Percentiles rank a stretch among this genome's conserved stretches.
Evolutionary conservation across 1,140 invertebrate genomes (phyloP).

Genomic region (honey bee (Apis mellifera)): DNA sequence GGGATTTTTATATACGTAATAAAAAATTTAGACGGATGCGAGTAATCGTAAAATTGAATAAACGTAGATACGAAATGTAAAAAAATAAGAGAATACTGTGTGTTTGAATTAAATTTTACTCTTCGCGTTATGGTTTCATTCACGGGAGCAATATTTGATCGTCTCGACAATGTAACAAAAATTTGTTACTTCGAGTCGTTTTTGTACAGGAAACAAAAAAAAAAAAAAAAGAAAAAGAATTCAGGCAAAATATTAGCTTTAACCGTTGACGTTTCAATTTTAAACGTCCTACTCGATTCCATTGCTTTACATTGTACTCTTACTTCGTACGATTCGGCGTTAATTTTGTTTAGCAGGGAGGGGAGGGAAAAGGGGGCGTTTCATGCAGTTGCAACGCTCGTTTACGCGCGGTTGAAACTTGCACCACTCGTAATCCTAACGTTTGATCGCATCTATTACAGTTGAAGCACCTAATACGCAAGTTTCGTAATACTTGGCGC

Average conservation of each 20-base stretch:
- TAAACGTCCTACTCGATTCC: not conserved
- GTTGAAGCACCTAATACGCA: conserved; percentile 72
- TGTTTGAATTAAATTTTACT: too few species aligned
- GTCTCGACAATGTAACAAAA: too few species aligned
- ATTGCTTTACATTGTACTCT: not conserved
- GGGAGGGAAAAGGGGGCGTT: not conserved
- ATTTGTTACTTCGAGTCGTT: too few species aligned
- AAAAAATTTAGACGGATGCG: too few species aligned
- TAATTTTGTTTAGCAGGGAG: conserved; percentile 6
- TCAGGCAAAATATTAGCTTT: not conserved
- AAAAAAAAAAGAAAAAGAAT: not conserved
- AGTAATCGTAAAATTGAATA: too few species aligned
- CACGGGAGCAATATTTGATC: not conserved
- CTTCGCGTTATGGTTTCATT: not conserved
- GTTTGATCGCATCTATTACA: conserved; percentile 76
- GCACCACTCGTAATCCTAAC: conserved; percentile 69
- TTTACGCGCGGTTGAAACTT: conserved; percentile 58
- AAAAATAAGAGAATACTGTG: too few species aligned
- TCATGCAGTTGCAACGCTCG: conserved; percentile 46
- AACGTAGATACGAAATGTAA: too few species aligned
- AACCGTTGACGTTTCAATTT: not conserved
- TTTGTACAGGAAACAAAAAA: not conserved
- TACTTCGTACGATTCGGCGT: not conserved
- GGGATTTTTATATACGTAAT: too few species aligned
- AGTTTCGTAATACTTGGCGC: conserved; percentile 66